Base-by-base conservation (phyloP, 2,797 vertebrate species). In the Euthynnus affinis region DNA sequence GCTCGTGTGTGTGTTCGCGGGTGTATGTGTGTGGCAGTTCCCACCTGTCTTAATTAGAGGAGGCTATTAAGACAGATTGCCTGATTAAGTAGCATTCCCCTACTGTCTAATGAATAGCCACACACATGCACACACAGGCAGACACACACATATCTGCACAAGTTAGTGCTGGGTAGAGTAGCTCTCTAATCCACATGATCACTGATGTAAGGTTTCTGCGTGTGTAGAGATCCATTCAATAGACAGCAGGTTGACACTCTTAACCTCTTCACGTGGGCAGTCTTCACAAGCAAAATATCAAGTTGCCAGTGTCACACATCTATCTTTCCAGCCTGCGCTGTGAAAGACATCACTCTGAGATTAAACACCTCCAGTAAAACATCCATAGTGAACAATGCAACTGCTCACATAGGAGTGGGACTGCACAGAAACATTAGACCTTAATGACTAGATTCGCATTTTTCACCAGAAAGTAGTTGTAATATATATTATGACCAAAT, bases 51-150 rank as follows among this genome's bases (percentile, higher is more conserved):
- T 91, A 87, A 91, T 92, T 91, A 90, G 76, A 65, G 48, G 65
- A 81, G 64, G 80, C 87, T 89, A 87, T 93, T 91, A 88, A 90
- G 87, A 93, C 76, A 76, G 80, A 92, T 93, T 87, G 82, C 80
- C 81, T 90, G 88, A 90, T 92, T 91, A 92, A 87, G 75, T 78
- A 78, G 83, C 76, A 70, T 85, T 84, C 84, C 85, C 84, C 77
- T 57, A 84, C 86, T 76, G 74, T 88, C 88, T 87, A 79, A 88
- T 84, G 55, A 87, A 80, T 56, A 74, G 63, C 55, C 76, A 46
- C 83, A 82, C 66, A 61, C 67, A 51, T 2, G 9, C 46, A 62
- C 44, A 69, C 59, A 55, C 25, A 29, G 9, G 25, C 9, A 78
- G 22, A 67, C 40, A 68, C 68, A 37, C 62, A 34, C 20, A 59